phyloP scores from a whole-genome alignment of 2,113 vertebrate species.

The Ancistrus triradiatus region DNA sequence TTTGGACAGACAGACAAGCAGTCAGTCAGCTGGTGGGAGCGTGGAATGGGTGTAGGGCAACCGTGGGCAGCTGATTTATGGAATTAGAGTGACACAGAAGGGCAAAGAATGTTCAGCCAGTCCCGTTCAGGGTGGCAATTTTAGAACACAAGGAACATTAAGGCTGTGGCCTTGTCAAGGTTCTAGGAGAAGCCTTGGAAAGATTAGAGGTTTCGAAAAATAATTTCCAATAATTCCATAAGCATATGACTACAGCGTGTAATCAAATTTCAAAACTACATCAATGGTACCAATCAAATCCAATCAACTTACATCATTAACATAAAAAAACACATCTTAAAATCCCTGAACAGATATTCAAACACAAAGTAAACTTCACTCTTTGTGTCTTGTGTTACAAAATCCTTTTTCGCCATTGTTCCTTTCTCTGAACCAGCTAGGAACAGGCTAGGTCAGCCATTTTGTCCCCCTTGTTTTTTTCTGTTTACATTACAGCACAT shows the following conservation, averaged over 20 bases:
- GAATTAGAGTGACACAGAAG: conserved; percentile 35
- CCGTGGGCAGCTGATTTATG: conserved; percentile 45
- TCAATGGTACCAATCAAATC: too few species aligned
- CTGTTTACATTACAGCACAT: conserved; percentile 35
- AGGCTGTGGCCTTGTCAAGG: background rate
- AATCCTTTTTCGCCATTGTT: too few species aligned
- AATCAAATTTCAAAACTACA: too few species aligned
- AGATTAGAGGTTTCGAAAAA: too few species aligned
- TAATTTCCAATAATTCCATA: too few species aligned
- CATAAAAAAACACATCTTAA: too few species aligned
- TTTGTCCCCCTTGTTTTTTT: conserved; percentile 3
- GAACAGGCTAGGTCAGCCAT: conserved; percentile 27
- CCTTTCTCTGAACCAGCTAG: background rate
- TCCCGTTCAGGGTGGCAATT: conserved; percentile 1
- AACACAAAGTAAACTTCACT: too few species aligned
- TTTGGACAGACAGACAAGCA: conserved; percentile 41
- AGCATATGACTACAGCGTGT: too few species aligned
- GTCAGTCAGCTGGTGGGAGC: conserved; percentile 51
- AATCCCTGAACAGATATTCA: too few species aligned
- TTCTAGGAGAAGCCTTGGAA: too few species aligned
- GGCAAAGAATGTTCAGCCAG: conserved; percentile 28
- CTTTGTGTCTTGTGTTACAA: too few species aligned
- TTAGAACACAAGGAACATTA: background rate
- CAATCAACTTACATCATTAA: too few species aligned
- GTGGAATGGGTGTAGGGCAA: conserved; percentile 31